phyloP scores from a whole-genome alignment of 2,113 vertebrate genomes.

The Barbus barbus region DNA sequence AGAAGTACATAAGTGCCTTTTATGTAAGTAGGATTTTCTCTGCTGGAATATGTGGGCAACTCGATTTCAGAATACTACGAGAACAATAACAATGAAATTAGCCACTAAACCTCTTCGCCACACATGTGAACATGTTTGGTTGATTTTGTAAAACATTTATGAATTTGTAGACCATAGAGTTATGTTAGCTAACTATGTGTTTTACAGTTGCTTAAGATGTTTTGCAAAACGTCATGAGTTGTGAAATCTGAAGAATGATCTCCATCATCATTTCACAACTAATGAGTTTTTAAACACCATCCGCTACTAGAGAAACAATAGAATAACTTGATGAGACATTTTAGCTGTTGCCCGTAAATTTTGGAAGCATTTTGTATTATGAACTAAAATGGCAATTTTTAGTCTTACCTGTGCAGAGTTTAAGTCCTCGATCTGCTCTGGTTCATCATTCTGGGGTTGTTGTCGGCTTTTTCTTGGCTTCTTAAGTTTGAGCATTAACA shows the following conservation, averaged over 20 bases:
- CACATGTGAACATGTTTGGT: background rate
- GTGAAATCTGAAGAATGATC: no score
- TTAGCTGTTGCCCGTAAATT: background rate
- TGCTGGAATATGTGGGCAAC: background rate
- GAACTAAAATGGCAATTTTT: background rate
- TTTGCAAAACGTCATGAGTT: background rate
- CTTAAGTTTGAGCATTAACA: background rate
- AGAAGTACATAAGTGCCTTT: slow-evolving; percentile 12
- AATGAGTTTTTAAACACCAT: background rate
- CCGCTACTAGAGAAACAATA: background rate
- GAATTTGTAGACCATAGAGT: background rate
- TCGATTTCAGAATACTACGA: slow-evolving; percentile 39
- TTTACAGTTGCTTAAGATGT: background rate
- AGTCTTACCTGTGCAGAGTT: background rate
- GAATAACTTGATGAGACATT: no score
- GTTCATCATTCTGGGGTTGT: background rate
- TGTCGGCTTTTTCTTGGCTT: background rate
- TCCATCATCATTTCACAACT: background rate
- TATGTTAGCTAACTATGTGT: background rate
- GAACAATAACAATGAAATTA: background rate
- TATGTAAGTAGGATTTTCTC: no score
- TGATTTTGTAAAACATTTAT: background rate
- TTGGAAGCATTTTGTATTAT: background rate
- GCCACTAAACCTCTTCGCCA: background rate
- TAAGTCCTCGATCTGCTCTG: background rate